phyloP scores from a whole-genome alignment of 2,113 vertebrate genomes.

The Carassius gibelio region DNA sequence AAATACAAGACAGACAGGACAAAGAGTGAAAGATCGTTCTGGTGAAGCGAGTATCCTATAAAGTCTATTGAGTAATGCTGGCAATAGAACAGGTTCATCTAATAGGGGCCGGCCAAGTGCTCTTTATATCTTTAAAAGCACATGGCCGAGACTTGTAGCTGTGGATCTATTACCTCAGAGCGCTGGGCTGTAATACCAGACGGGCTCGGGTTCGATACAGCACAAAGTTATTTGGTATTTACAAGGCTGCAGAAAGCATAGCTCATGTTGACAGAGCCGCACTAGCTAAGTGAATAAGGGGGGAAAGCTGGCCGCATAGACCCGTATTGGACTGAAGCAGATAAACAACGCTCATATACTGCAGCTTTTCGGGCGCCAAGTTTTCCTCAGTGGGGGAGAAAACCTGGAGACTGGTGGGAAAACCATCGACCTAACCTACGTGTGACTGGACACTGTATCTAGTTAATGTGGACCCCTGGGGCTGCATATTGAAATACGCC shows the following conservation, averaged over 20 bases:
- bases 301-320: constrained; percentile 41
- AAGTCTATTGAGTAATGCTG: constrained; percentile 50
- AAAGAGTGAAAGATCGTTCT: constrained; percentile 24
- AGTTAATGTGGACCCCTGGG: constrained; percentile 41
- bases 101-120: constrained; percentile 39
- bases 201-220: constrained; percentile 40
- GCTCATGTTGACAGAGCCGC: constrained; percentile 52
- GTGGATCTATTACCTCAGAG: constrained; percentile 54
- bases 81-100: constrained; percentile 45
- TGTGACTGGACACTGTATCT: constrained; percentile 41
- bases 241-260: constrained; percentile 56
- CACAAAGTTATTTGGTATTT: constrained; percentile 60
- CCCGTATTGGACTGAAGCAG: constrained; percentile 31
- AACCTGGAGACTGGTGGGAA: constrained; percentile 38
- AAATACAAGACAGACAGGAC: constrained; percentile 57
- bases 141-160: constrained; percentile 50
- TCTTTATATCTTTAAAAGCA: constrained; percentile 59
- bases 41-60: constrained; percentile 42
- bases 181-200: constrained; percentile 35
- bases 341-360: constrained; percentile 54
- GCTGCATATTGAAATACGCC: constrained; percentile 48
- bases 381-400: constrained; percentile 40
- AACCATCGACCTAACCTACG: constrained; percentile 25
- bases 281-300: constrained; percentile 54
- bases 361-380: constrained; percentile 36